Conservation (phyloP, 2,113 vertebrate genomes). For the Cisticola juncidis region DNA sequence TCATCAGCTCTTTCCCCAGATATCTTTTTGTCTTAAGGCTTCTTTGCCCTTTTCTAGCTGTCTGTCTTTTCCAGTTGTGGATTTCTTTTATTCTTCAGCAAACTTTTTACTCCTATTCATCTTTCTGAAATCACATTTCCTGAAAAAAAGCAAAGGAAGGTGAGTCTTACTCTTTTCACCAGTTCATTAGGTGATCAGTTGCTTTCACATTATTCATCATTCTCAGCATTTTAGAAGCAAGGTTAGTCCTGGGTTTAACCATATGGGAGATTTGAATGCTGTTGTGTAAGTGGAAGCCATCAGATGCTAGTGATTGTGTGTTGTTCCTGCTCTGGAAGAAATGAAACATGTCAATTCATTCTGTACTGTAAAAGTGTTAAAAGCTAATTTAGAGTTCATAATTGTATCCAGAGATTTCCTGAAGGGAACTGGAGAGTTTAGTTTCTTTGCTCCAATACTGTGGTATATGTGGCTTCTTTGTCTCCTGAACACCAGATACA, state of each 20-base stretch:
- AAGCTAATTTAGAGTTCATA: not conserved
- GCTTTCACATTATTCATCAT: not conserved
- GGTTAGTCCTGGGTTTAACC: not conserved
- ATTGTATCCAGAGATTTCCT: not conserved
- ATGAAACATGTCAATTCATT: not conserved
- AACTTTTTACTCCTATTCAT: not conserved
- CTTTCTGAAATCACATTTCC: not conserved
- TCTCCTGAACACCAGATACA: not conserved
- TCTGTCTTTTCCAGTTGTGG: not conserved
- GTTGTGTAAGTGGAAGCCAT: not conserved
- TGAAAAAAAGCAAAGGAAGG: not conserved
- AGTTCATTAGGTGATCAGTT: not conserved
- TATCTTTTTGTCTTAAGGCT: not conserved
- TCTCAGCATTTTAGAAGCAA: not conserved
- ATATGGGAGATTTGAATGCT: not conserved
- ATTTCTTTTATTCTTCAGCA: not conserved
- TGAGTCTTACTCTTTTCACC: not conserved
- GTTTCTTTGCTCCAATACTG: not conserved
- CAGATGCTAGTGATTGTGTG: not conserved
- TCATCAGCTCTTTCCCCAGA: not conserved
- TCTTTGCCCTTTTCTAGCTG: not conserved
- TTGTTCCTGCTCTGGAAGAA: not conserved
- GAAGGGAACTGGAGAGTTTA: not conserved
- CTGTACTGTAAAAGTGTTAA: not conserved
- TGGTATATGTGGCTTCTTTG: not conserved